phyloP scores from a whole-genome alignment of 2,113 vertebrate genomes.

The Prunella himalayana region DNA sequence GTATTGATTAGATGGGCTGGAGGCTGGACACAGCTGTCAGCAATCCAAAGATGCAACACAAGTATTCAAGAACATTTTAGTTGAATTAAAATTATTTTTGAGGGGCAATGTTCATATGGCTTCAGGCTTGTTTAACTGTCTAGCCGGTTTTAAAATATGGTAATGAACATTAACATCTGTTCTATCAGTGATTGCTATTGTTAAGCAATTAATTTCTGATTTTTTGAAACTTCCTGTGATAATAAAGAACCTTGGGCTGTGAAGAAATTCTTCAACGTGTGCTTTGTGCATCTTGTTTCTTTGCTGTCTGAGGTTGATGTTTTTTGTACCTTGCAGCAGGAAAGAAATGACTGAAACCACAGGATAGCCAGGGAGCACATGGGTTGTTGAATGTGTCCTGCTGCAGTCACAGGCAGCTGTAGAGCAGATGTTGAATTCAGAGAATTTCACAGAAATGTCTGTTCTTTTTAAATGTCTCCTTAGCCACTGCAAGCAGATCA shows the following conservation, averaged over 20 bases:
- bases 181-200: background rate
- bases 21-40: background rate
- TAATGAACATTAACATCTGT: background rate
- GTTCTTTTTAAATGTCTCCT: background rate
- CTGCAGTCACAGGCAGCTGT: background rate
- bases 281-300: background rate
- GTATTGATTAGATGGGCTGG: background rate
- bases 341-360: background rate
- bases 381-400: background rate
- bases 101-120: background rate
- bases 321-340: background rate
- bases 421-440: background rate
- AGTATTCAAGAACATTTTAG: background rate
- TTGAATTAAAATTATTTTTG: background rate
- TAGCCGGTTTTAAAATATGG: background rate
- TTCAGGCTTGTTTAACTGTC: background rate
- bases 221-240: background rate
- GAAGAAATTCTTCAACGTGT: background rate
- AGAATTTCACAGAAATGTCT: background rate
- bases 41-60: background rate
- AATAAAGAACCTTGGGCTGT: background rate
- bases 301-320: background rate
- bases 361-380: background rate
- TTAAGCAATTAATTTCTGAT: constrained; percentile 19
- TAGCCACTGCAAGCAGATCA: background rate